A percentile compares a stretch with the other conserved stretches of the same genome.
These are phyloP conservation scores for Sinodicranocentrus sp. DNA, from an alignment of 2,888 invertebrate genomes.

Conservation along the genomic window DNA sequence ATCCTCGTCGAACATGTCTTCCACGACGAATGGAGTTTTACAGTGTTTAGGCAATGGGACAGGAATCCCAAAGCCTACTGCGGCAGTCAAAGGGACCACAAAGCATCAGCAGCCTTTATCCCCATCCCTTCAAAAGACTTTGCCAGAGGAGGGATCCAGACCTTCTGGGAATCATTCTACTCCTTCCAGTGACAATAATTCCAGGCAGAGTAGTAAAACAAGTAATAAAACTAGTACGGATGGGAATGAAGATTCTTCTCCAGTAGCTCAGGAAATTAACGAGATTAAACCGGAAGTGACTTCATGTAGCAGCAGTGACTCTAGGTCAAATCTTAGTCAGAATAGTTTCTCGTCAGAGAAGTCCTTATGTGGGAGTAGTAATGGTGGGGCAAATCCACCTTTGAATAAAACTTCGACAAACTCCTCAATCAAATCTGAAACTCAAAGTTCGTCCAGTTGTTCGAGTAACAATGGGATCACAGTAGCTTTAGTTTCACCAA, in stretches of 20 bases:
- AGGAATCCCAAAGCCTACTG: conserved; percentile 94
- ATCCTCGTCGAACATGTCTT: conserved; percentile 69
- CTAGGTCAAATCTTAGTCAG: conserved; percentile 63
- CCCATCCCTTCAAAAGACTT: conserved; percentile 8
- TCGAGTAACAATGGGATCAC: conserved; percentile 71
- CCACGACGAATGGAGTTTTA: conserved; percentile 53
- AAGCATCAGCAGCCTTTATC: conserved; percentile 79
- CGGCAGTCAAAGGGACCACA: conserved; percentile 93
- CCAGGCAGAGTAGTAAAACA: not conserved
- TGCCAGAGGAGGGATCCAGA: conserved; percentile 14
- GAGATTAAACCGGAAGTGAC: conserved; percentile 47
- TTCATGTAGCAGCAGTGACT: conserved; percentile 57
- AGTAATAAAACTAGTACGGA: not conserved
- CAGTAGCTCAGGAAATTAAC: not conserved
- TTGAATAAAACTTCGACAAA: conserved; percentile 67
- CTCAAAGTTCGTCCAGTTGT: conserved; percentile 1
- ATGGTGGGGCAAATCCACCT: no score
- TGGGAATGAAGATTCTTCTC: not conserved
- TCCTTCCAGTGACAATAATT: conserved; percentile 13
- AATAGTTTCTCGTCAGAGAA: conserved; percentile 60
- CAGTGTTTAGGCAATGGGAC: conserved; percentile 80
- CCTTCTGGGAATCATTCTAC: not conserved
- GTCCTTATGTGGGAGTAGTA: conserved; percentile 43
- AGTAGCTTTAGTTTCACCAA: conserved; percentile 86
- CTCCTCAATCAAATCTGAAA: conserved; percentile 61